Conservation (phyloP, 2,888 invertebrate species). For the Troides helena region DNA sequence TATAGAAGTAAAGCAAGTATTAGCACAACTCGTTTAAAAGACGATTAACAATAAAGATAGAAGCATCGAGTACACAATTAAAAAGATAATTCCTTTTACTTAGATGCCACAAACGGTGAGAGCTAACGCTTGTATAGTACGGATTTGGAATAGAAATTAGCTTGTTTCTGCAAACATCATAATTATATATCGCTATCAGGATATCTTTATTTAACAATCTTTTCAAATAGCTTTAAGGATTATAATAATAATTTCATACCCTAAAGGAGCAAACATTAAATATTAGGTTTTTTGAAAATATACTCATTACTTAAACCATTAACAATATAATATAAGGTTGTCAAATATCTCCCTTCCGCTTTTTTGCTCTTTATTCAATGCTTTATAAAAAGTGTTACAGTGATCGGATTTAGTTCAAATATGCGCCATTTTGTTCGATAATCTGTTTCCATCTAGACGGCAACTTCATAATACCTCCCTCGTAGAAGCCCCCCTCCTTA, state of each 20-base stretch:
- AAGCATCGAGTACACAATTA: neutral
- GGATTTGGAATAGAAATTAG: slow-evolving; percentile 12
- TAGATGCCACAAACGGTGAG: slow-evolving; percentile 5
- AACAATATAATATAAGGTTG: neutral
- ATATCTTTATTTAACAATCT: neutral
- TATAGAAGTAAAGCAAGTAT: neutral
- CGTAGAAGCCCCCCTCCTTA: no score
- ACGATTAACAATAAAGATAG: neutral
- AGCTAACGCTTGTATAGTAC: slow-evolving; percentile 1
- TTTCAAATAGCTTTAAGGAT: neutral
- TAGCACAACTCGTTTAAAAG: neutral
- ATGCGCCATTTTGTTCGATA: no score
- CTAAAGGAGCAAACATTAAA: no score
- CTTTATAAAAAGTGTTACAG: no score
- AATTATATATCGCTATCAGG: neutral
- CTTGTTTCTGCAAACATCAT: slow-evolving; percentile 2
- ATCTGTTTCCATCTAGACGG: no score
- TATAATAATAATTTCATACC: neutral
- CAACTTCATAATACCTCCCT: no score
- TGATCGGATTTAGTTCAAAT: no score
- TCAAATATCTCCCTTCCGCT: no score
- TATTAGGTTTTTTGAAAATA: neutral
- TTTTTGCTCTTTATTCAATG: no score
- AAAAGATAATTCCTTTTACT: slow-evolving; percentile 8
- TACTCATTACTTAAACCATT: neutral